Evolutionary conservation across 2,888 invertebrate species (phyloP).

Genomic region (Acanthoscelides obtectus): DNA sequence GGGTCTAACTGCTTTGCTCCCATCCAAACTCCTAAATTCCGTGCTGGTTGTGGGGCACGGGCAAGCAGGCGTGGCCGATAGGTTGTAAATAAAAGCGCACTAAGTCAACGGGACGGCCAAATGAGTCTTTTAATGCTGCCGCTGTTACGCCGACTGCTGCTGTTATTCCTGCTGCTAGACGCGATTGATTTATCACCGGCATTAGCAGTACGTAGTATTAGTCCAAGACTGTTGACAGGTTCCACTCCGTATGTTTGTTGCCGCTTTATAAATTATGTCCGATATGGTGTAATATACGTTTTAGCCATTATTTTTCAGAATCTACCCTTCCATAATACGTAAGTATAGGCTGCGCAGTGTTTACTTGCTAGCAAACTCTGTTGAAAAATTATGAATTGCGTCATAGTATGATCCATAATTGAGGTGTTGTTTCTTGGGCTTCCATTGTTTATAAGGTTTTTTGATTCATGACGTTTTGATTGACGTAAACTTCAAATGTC

Average conservation of each 20-base stretch:
- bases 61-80: constrained; percentile 5
- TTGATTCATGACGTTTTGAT: too few species aligned
- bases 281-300: too few species aligned
- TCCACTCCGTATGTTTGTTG: background rate
- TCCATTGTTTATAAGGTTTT: too few species aligned
- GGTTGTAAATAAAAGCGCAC: constrained; percentile 9
- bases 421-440: too few species aligned
- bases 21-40: constrained; percentile 1
- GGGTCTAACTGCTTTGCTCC: background rate
- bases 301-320: too few species aligned
- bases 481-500: too few species aligned
- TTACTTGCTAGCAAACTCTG: too few species aligned
- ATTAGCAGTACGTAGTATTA: background rate
- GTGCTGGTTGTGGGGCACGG: background rate
- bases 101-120: constrained; percentile 8
- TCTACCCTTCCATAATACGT: too few species aligned
- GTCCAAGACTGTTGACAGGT: background rate
- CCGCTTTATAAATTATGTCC: too few species aligned
- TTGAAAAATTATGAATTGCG: too few species aligned
- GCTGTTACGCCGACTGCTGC: constrained; percentile 8
- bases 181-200: constrained; percentile 5
- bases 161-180: constrained; percentile 4
- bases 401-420: too few species aligned
- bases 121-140: constrained; percentile 7
- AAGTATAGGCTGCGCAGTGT: too few species aligned